A percentile compares a stretch with the other conserved stretches of the same genome.
Conservation (phyloP, 2,797 vertebrate species). For the Petrocephalus schoutedeni region DNA sequence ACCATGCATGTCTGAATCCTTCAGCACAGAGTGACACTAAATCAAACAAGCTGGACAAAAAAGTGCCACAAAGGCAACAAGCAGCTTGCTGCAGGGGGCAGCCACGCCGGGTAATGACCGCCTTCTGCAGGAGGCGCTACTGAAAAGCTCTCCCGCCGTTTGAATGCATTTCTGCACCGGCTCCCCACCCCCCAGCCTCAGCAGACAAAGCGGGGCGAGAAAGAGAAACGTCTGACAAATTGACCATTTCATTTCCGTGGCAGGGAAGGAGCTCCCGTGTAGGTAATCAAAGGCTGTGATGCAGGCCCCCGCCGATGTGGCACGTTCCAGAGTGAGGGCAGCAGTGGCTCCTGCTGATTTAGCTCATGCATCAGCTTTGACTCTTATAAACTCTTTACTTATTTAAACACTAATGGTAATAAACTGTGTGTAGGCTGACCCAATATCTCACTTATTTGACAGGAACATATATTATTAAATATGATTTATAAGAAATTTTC, state of each 20-base stretch:
- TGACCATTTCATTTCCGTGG: constrained; percentile 36
- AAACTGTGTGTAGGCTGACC: neutral
- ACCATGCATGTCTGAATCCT: neutral
- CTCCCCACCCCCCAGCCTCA: constrained; percentile 50
- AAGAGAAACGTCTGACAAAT: constrained; percentile 56
- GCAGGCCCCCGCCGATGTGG: neutral
- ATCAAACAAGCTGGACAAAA: neutral
- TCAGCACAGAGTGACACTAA: neutral
- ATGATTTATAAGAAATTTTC: neutral
- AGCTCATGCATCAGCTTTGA: neutral
- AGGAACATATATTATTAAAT: neutral
- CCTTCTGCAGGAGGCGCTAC: neutral
- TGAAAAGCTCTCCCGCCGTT: neutral
- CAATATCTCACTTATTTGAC: neutral
- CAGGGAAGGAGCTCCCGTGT: neutral
- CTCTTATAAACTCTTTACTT: neutral
- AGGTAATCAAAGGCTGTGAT: neutral
- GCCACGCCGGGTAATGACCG: neutral
- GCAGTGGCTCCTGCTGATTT: neutral
- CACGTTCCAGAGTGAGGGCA: neutral
- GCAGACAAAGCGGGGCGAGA: constrained; percentile 59
- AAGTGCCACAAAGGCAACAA: neutral
- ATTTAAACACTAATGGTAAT: neutral
- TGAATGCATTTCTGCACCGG: constrained; percentile 20
- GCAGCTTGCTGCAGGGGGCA: neutral